Evolutionary conservation across 2,113 vertebrate genomes (phyloP), one percentile per base, ranked within the genome.

Genomic region (Ceratotherium simum): DNA sequence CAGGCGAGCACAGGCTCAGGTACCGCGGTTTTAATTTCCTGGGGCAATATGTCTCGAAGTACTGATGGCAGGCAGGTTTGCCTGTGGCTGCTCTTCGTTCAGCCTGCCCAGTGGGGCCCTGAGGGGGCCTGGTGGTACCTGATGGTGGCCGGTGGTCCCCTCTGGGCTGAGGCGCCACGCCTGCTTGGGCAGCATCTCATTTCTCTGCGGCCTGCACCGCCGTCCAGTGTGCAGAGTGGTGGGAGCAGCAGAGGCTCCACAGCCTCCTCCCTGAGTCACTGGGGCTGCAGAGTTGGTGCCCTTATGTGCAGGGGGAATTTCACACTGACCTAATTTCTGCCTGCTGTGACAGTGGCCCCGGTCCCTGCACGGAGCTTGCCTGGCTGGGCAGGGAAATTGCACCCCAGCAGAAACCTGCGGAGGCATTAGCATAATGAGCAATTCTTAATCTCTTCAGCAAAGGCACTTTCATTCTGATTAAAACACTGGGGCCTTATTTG

Each of bases 1-100:
- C 78, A 64, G 46, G 93, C 73, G 42, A 27, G 88, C 88, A 11
- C 58, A 7, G 91, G 72, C 95, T n/a, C 7, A 25, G 95, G 92
- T 16, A 17, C 79, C 14, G 62, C 6, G 64, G 16, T 33, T 85
- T 83, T 91, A 60, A 85, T 92, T 90, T 97, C 97, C 97, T 73
- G 94, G 93, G 95, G 83, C 5, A 1, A 5, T 25, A 0, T 58
- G 94, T 91, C 88, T 78, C 13, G 21, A 5, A 36, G 90, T 14
- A 0, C 48, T 17, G 36, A n/a, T 0, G 13, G 72, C 16, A 20
- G 36, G 58, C 2, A 0, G 69, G 31, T 6, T 39, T 3, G 9
- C 17, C 2, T 0, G 17, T 11, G 3, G 4, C 12, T 9, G 17
- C 27, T 81, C 48, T 8, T 17, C 33, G 3, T 25, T 10, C 42